Conservation (phyloP, 1,140 invertebrate genomes). For the Lamellibrachia luymesi region DNA sequence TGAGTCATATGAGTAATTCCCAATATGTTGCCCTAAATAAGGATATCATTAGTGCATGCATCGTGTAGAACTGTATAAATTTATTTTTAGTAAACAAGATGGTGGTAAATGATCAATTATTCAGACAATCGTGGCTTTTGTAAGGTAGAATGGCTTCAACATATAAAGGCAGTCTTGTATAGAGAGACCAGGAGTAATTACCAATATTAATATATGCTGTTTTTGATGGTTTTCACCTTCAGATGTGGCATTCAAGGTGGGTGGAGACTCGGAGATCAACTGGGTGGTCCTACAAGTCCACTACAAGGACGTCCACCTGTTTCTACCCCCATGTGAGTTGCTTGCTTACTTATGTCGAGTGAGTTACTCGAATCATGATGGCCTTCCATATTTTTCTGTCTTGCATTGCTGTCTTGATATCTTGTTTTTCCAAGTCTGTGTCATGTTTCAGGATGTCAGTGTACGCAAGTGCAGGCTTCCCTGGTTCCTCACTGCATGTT, state of each 20-base stretch:
- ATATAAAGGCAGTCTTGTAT: background rate
- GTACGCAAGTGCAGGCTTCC: background rate
- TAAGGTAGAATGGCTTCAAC: background rate
- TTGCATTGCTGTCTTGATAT: too few relatives aligned
- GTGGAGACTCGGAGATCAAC: conserved; percentile 58
- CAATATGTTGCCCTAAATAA: too few relatives aligned
- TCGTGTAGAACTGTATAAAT: background rate
- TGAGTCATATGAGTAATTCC: too few relatives aligned
- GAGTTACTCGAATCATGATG: too few relatives aligned
- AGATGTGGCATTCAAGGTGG: conserved; percentile 66
- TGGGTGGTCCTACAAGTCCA: conserved; percentile 85
- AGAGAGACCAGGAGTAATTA: background rate
- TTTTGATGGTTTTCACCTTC: conserved; percentile 19
- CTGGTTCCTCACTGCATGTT: too few relatives aligned
- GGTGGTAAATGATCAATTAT: background rate
- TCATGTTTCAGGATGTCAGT: too few relatives aligned
- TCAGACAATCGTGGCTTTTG: background rate
- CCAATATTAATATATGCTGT: background rate
- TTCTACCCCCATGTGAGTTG: conserved; percentile 42
- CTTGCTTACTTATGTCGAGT: too few relatives aligned
- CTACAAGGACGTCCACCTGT: conserved; percentile 60
- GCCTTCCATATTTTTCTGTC: too few relatives aligned
- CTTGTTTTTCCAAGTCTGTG: too few relatives aligned
- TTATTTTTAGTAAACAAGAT: background rate
- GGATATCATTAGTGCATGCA: background rate